Evolutionary conservation across 2,797 vertebrate species (phyloP).

Genomic region (Molothrus ater): DNA sequence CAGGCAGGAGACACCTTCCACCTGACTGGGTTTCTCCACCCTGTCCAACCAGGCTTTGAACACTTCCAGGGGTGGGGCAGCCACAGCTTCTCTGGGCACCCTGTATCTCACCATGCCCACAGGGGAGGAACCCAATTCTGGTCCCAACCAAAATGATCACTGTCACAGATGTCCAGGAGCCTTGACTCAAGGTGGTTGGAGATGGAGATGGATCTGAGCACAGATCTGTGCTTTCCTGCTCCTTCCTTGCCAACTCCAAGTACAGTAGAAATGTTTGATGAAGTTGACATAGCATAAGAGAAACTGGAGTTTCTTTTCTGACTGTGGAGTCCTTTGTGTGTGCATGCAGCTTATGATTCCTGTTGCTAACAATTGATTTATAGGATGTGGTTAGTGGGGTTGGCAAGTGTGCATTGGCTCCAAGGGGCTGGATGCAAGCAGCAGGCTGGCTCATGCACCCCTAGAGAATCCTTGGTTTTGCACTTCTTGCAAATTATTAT

Average conservation of each 20-base stretch:
- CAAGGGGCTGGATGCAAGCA: not conserved
- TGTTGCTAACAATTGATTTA: constrained; percentile 19
- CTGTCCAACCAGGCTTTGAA: not conserved
- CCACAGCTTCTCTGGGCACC: not conserved
- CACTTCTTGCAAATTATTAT: not conserved
- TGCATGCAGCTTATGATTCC: not conserved
- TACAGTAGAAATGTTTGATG: not conserved
- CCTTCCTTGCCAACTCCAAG: not conserved
- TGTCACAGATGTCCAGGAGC: not conserved
- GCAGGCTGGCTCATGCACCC: not conserved
- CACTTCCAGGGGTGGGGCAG: not conserved
- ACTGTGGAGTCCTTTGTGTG: not conserved
- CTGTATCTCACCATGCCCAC: not conserved
- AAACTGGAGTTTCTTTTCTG: not conserved
- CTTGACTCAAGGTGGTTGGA: not conserved
- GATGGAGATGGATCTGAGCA: not conserved
- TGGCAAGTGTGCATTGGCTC: not conserved
- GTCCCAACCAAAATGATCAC: not conserved
- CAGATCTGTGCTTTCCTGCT: not conserved
- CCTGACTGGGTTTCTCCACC: not conserved
- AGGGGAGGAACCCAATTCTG: not conserved
- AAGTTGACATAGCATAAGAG: not conserved
- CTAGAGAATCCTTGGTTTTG: not conserved
- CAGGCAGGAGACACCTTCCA: not conserved
- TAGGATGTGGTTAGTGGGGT: not conserved